Conservation (phyloP, 2,113 vertebrate species). For the Macrotis lagotis region DNA sequence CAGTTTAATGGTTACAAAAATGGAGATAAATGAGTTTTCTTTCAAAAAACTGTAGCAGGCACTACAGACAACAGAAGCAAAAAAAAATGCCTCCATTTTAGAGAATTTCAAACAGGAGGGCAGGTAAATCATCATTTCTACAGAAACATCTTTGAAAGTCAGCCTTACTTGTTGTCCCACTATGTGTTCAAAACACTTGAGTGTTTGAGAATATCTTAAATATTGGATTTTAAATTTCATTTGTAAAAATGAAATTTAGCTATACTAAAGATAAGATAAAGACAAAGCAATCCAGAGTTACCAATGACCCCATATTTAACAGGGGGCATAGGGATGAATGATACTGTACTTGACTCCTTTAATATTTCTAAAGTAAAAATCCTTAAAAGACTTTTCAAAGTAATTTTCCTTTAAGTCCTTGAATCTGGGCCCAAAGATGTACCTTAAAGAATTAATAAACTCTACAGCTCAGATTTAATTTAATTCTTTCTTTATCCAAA, state of each 20-base stretch:
- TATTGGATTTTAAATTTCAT: conserved; percentile 42
- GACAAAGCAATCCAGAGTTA: neutral
- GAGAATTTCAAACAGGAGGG: neutral
- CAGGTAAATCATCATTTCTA: neutral
- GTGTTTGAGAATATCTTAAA: conserved; percentile 53
- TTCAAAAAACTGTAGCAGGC: neutral
- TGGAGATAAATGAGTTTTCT: neutral
- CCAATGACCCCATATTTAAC: conserved; percentile 27
- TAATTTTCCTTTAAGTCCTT: conserved; percentile 80
- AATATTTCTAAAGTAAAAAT: conserved; percentile 80
- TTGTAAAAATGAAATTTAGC: neutral
- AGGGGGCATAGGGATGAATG: neutral
- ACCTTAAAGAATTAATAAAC: conserved; percentile 73
- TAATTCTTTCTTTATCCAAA: conserved; percentile 82
- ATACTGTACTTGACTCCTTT: conserved; percentile 75
- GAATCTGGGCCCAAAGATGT: conserved; percentile 73
- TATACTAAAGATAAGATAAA: conserved; percentile 37
- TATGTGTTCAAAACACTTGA: neutral
- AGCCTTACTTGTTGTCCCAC: accelerated
- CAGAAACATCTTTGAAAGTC: neutral
- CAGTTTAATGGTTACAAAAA: neutral
- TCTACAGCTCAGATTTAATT: conserved; percentile 75
- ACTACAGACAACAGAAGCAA: neutral
- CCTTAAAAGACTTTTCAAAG: conserved; percentile 80
- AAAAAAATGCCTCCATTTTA: neutral